Evolutionary conservation across 2,113 vertebrate genomes (phyloP).

Genomic region (Halichoerus grypus): DNA sequence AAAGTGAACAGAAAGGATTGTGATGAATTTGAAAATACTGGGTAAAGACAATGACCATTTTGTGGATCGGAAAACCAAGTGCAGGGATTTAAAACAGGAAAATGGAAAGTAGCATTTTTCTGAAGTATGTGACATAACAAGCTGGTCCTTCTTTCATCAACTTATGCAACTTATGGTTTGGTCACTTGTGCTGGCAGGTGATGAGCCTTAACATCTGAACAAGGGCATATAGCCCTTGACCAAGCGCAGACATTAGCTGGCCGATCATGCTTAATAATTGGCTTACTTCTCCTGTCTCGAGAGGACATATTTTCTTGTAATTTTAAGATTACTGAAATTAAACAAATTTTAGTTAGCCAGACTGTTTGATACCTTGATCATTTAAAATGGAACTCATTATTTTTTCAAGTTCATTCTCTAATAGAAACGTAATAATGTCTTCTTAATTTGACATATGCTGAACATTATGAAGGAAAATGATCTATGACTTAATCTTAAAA

Average conservation of each 20-base stretch:
- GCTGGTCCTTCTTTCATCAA: not conserved
- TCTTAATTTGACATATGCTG: not conserved
- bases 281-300: not conserved
- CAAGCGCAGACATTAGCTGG: rapidly evolving
- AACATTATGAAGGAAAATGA: not conserved
- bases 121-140: not conserved
- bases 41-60: not conserved
- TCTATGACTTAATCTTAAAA: not conserved
- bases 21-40: not conserved
- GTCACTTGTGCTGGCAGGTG: not conserved
- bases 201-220: not conserved
- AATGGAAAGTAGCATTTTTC: not conserved
- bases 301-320: not conserved
- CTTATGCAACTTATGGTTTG: too few species aligned
- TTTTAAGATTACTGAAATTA: not conserved
- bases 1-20: not conserved
- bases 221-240: not conserved
- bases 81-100: not conserved
- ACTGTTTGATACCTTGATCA: not conserved
- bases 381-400: not conserved
- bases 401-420: constrained; percentile 36
- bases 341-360: not conserved
- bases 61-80: not conserved
- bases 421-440: not conserved
- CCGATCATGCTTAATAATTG: not conserved